Evolutionary conservation across 2,797 vertebrate species (phyloP).

Genomic region (Todus mexicanus): DNA sequence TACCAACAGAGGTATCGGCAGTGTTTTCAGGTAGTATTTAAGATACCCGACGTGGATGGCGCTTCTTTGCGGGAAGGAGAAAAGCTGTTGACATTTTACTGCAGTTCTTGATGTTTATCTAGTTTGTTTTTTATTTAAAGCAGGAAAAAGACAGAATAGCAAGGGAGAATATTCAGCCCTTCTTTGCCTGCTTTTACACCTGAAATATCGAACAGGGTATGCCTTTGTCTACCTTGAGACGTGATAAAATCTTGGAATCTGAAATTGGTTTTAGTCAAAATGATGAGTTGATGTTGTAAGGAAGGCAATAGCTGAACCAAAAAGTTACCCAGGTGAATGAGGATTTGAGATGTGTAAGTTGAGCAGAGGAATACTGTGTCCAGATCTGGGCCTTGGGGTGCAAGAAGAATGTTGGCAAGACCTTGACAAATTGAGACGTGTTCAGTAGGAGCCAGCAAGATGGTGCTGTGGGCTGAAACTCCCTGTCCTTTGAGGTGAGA

Average conservation of each 20-base stretch:
- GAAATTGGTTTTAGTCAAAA: background rate
- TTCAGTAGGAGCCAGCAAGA: background rate
- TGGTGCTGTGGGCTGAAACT: background rate
- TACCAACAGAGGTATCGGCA: background rate
- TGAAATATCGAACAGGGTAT: background rate
- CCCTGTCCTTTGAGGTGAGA: background rate
- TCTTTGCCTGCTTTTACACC: background rate
- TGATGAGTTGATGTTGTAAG: background rate
- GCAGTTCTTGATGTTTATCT: background rate
- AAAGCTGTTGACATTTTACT: background rate
- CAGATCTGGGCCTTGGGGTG: fast-evolving
- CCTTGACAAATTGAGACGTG: background rate
- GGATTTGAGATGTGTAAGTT: background rate
- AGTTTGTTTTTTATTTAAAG: background rate
- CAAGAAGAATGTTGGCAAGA: background rate
- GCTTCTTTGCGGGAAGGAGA: background rate
- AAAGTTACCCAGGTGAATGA: background rate
- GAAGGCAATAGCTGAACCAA: background rate
- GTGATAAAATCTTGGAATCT: background rate
- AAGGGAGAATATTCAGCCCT: background rate
- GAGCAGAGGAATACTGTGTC: background rate
- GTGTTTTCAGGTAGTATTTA: background rate
- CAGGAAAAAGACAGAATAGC: background rate
- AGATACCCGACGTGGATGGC: background rate
- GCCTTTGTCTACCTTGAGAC: background rate